A percentile compares a stretch with the other conserved stretches of the same genome.
Conservation (phyloP, 2,888 invertebrate species). For the Cecidostiba fungosa region DNA sequence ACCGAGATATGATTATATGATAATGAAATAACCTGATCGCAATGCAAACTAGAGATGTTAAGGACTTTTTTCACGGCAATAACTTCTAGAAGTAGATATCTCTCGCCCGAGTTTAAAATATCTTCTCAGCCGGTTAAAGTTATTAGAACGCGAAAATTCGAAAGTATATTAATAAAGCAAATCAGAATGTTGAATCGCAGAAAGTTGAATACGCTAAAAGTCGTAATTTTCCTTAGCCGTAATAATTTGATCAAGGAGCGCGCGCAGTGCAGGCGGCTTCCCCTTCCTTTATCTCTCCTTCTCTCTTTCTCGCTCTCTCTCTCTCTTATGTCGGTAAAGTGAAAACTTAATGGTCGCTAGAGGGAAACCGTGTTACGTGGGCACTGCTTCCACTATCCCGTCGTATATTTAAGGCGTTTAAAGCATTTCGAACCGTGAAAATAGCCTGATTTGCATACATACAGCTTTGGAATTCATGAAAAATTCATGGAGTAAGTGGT, state of each 20-base stretch:
- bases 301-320: slow-evolving; percentile 37
- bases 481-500: slow-evolving; percentile 76
- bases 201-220: slow-evolving; percentile 53
- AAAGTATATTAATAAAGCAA: slow-evolving; percentile 52
- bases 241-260: slow-evolving; percentile 62
- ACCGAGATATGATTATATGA: not conserved
- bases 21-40: not conserved
- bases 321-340: slow-evolving; percentile 67
- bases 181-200: slow-evolving; percentile 50
- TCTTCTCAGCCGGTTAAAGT: not conserved
- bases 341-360: slow-evolving; percentile 75
- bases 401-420: slow-evolving; percentile 77
- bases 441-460: slow-evolving; percentile 77
- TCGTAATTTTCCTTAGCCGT: slow-evolving; percentile 54
- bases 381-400: slow-evolving; percentile 73
- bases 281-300: slow-evolving; percentile 16
- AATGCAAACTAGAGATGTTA: not conserved
- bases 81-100: slow-evolving; percentile 14
- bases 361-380: slow-evolving; percentile 73
- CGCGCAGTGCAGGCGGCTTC: not conserved
- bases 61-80: slow-evolving; percentile 1
- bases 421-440: slow-evolving; percentile 77
- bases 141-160: slow-evolving; percentile 20
- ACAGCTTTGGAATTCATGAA: slow-evolving; percentile 77
- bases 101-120: slow-evolving; percentile 22